phyloP scores from a whole-genome alignment of 1,140 invertebrate species.

The honey bee (Apis mellifera) region Amel_HAv3.1 CM009934.2:5858001-5858500 shows the following conservation, averaged over 20 bases:
- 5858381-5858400: not conserved
- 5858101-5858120: not conserved
- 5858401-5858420: not conserved
- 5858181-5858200: slow-evolving; percentile 95
- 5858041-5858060: no score
- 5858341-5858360: slow-evolving; percentile 86
- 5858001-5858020: no score
- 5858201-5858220: slow-evolving; percentile 97
- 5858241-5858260: slow-evolving; percentile 95
- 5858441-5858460: no score
- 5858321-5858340: slow-evolving; percentile 90
- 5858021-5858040: no score
- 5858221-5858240: slow-evolving; percentile 93
- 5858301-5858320: slow-evolving; percentile 93
- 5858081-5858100: no score
- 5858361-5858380: slow-evolving; percentile 86
- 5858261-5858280: slow-evolving; percentile 93
- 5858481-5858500: no score
- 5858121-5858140: no score
- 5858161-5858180: slow-evolving; percentile 82
- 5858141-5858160: not conserved
- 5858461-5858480: slow-evolving; percentile 8
- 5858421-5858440: not conserved
- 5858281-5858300: slow-evolving; percentile 91
- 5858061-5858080: no score